Conservation (phyloP, 2,113 vertebrate species). For the Rhinolophus sinicus region DNA sequence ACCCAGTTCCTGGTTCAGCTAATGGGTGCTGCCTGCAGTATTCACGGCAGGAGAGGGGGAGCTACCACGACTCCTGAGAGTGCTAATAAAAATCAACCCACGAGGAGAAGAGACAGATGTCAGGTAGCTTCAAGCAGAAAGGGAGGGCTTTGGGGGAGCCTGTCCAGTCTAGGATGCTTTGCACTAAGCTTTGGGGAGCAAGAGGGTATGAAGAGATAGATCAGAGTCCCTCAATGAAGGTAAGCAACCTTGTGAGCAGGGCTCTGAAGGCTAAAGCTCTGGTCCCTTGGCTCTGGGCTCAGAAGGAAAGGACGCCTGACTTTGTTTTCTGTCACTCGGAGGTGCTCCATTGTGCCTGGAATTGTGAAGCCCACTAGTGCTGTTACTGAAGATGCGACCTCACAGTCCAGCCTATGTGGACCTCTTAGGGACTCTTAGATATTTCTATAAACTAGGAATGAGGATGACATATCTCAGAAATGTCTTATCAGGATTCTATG, state of each 20-base stretch:
- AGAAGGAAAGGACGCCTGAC: not conserved
- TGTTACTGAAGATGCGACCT: not conserved
- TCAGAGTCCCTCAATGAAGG: not conserved
- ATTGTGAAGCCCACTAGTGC: not conserved
- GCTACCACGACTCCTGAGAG: not conserved
- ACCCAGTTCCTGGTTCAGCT: not conserved
- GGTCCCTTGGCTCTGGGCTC: not conserved
- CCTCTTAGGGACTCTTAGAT: not conserved
- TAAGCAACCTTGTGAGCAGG: not conserved
- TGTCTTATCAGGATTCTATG: not conserved
- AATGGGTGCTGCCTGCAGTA: not conserved
- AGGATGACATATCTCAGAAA: not conserved
- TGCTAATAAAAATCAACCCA: not conserved
- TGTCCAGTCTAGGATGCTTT: not conserved
- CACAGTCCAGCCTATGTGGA: not conserved
- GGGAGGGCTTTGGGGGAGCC: not conserved
- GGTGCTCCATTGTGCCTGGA: not conserved
- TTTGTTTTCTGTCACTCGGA: not conserved
- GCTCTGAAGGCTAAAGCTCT: not conserved
- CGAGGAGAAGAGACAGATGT: not conserved
- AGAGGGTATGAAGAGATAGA: not conserved
- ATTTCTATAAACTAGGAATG: not conserved
- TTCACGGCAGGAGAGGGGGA: not conserved
- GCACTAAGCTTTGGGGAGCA: not conserved
- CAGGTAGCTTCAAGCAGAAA: not conserved